Base-by-base conservation (phyloP, 2,888 invertebrate species). In the Microctonus aethiopoides region DNA sequence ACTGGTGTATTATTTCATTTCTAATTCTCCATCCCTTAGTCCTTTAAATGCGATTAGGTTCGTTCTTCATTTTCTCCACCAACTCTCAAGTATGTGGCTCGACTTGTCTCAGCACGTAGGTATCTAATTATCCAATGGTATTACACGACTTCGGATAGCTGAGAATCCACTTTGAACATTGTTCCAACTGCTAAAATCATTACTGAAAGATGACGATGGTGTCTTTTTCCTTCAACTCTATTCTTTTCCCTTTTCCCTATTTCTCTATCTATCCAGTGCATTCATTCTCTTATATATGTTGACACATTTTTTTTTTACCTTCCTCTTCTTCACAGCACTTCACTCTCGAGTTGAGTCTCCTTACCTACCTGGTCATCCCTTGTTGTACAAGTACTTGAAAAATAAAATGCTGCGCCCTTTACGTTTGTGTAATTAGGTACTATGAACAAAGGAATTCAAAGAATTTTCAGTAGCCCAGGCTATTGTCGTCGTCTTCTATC, bases 121-220 rank as follows among this genome's bases (percentile, higher is more conserved):
- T n/a, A 78, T 78, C 78, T 80, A 80, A 80, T 80, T 80, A 78
- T 75, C 76, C 79, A 80, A 80, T 79, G 76, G 80, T 77, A 77
- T 80, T 80, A 80, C 76, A 76, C 77, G 76, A 76, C 77, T 72
- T 76, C 73, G 70, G 72, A 76, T 78, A 76, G 72, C 79, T 72
- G 71, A 75, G 78, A 72, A 79, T 78, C 78, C 70, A 70, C 73
- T 73, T 71, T 75, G 67, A 75, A 68, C 56, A 69, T 67, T 54
- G 69, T 65, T 62, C 62, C 62, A 61, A 71, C 52, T 26, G 52
- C 64, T 66, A 69, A 4, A 34, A 16, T 62, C 61, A 34, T 57
- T 67, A 59, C 59, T 64, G 57, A 57, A 59, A 36, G 56, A 46
- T 39, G 65, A 46, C 16, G 26, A 56, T 65, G 36, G 6, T 46